Base-by-base conservation (phyloP, 2,888 invertebrate genomes). In the Oligia fasciuncula region DNA sequence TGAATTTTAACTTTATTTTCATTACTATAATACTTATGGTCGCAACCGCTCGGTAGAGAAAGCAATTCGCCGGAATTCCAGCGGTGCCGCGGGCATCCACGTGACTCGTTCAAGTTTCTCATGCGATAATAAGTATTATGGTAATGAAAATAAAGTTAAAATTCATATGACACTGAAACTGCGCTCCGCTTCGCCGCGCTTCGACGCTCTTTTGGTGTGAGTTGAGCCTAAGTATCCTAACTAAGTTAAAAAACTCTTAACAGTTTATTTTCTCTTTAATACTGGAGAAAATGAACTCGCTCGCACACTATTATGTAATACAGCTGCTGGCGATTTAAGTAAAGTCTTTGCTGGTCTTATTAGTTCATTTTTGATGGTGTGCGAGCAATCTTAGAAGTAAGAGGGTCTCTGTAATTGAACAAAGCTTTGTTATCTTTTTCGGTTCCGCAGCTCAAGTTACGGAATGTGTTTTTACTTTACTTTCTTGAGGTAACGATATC, bases 241-340 rank as follows among this genome's bases (percentile, higher is more conserved):
- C 79, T 67, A 49, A 81, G 66, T 84, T 84, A 78, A 84, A 81
- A 79, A 84, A 63, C 46, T 62, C 29, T 62, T 68, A 62, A 51
- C 29, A 35, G 67, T 79, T 79, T 63, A 29, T 84, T 85, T 84
- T 69, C 66, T 84, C 43, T 71, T 43, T 57, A 79, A 40, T 68
- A 71, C 57, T n/a, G 66, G 23, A 72, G 67, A 79, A 72, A 80
- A 84, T 84, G 63, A 85, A 84, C 81, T 84, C 35, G 54, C 57
- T 67, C 40, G 62, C 57, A 68, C 85, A 76, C 57, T 69, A 23
- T 72, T 68, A 51, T 2, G 19, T 60, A 69, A 77, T 54, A 68
- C n/a, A 66, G 60, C 84, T 62, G 69, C 57, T 46, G 49, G 51
- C 65, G 35, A 40, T 76, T 76, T 35, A 35, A 49, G 11, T n/a